Conservation (phyloP, 1,140 invertebrate genomes). For the Rhyacophila brunnea region DNA sequence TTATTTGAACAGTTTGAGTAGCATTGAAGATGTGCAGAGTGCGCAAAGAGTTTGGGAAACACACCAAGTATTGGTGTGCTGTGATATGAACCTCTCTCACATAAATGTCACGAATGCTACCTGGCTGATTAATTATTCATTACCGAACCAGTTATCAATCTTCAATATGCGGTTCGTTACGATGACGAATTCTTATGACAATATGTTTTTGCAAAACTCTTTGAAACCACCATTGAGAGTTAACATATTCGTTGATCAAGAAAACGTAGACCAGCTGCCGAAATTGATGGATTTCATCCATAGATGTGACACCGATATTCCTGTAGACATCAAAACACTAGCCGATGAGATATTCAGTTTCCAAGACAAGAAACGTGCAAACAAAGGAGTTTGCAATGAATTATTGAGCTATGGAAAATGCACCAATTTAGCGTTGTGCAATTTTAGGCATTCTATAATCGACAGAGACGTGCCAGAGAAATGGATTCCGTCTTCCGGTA, state of each 20-base stretch:
- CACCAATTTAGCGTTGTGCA: not conserved
- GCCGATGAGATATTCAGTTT: constrained; percentile 37
- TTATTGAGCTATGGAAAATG: constrained; percentile 41
- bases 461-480: constrained; percentile 38
- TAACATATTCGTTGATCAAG: constrained; percentile 44
- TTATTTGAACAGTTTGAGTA: not conserved
- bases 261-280: constrained; percentile 44
- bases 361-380: constrained; percentile 42
- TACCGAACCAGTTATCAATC: constrained; percentile 42
- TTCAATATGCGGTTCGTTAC: constrained; percentile 47
- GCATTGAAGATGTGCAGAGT: not conserved
- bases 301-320: constrained; percentile 42
- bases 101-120: constrained; percentile 45
- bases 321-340: constrained; percentile 38
- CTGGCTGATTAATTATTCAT: constrained; percentile 45
- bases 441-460: constrained; percentile 4
- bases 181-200: constrained; percentile 45
- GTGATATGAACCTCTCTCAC: constrained; percentile 46
- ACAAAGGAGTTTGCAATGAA: constrained; percentile 41
- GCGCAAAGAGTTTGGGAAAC: not conserved
- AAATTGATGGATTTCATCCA: constrained; percentile 48
- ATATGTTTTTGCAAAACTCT: constrained; percentile 40
- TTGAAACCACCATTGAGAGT: constrained; percentile 40
- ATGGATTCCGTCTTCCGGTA: constrained; percentile 45
- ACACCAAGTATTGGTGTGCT: constrained; percentile 43